Base-by-base conservation (phyloP, 2,888 invertebrate species). In the Cheilosia variabilis region DNA sequence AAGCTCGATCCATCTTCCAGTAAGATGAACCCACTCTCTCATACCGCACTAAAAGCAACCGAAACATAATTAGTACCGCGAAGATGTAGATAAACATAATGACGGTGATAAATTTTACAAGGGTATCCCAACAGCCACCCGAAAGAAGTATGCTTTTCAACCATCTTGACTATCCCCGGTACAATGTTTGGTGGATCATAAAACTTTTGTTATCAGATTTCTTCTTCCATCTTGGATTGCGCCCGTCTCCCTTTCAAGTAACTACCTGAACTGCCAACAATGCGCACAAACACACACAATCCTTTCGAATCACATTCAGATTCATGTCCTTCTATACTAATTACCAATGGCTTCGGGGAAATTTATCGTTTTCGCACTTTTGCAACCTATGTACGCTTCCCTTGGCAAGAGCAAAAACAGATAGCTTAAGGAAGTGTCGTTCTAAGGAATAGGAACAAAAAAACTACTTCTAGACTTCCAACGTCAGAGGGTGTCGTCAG, bases 361-460 rank as follows among this genome's bases (percentile, higher is more conserved):
- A 75, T 80, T 79, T 75, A 79, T 84, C 58, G 79, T 65, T 58
- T 55, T 82, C 55, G 68, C 58, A 45, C 75, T 71, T 62, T 75
- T 69, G 50, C 71, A 45, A 27, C 62, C n/a, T 43, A 15, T 5
- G n/a, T 43, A 5, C n/a, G n/a, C 43, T 43, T n/a, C 15, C 3
- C 13, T 37, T 13, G 37, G 13, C 13, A 37, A 37, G 4, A 3
- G 10, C 10, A 13, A 13, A 37, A 62, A 27, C 13, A 31, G 13
- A 53, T 72, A 19, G 15, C 17, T 53, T 22, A 43, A 41, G 31
- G 34, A 53, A 43, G n/a, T 7, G 27, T 62, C 52, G 13, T 45
- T 66, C 9, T 5, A 24, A 13, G n/a, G 19, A 37, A 3, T 15
- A 47, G 17, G 13, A 43, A 22, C 27, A 58, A 57, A 34, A 69